These are phyloP conservation scores for Actinemys pallida DNA, from an alignment of 2,113 vertebrate species.

Conservation along the genomic window DNA sequence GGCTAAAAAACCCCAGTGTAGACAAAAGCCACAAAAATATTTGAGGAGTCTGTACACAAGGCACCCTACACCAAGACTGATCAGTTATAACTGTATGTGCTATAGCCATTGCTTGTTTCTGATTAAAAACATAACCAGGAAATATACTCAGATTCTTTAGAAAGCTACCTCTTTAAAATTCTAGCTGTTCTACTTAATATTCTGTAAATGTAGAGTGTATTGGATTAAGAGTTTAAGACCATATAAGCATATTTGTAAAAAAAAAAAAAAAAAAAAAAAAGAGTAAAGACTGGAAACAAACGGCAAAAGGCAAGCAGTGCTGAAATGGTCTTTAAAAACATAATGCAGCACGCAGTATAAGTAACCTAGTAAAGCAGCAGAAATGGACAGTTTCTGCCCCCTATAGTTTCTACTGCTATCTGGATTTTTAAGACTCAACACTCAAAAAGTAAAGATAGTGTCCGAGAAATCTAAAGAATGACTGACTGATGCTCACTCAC, in stretches of 20 bases:
- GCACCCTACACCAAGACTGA: not conserved
- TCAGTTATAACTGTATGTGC: not conserved
- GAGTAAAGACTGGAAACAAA: constrained; percentile 8
- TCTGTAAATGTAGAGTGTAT: constrained; percentile 28
- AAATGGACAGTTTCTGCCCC: constrained; percentile 66
- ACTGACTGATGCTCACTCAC: not conserved
- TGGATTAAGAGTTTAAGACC: not conserved
- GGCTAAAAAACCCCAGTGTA: not conserved
- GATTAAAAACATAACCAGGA: not conserved
- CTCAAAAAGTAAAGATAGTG: not conserved
- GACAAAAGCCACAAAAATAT: not conserved
- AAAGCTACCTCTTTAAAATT: constrained; percentile 4
- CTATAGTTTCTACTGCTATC: constrained; percentile 61
- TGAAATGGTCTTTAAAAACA: constrained; percentile 72
- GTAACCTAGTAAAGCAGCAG: constrained; percentile 17
- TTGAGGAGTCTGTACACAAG: not conserved
- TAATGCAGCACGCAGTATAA: constrained; percentile 27
- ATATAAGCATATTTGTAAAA: constrained; percentile 29
- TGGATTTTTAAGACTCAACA: constrained; percentile 43
- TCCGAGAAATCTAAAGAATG: constrained; percentile 39
- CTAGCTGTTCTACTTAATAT: not conserved
- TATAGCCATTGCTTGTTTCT: not conserved
- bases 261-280: constrained; percentile 18
- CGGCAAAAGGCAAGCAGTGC: not conserved
- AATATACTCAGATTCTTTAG: not conserved